Evolutionary conservation across 2,113 vertebrate species (phyloP).

Genomic region (Cynoglossus semilaevis): DNA sequence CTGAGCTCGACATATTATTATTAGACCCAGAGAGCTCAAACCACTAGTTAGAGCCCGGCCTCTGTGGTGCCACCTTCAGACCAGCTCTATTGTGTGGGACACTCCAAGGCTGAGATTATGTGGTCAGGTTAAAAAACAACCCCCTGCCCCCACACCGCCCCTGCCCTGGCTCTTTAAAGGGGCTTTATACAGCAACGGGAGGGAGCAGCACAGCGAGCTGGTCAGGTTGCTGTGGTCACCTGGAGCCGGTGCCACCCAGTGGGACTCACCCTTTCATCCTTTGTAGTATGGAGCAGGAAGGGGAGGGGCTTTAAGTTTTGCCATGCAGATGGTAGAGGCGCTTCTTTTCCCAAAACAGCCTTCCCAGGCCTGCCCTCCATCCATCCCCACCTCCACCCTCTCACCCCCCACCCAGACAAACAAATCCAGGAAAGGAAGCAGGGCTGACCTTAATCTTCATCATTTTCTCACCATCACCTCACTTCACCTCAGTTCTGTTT

Average conservation of each 20-base stretch:
- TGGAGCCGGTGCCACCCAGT: conserved; percentile 73
- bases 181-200: conserved; percentile 60
- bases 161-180: conserved; percentile 48
- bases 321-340: conserved; percentile 72
- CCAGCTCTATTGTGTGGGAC: conserved; percentile 65
- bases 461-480: conserved; percentile 21
- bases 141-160: neutral
- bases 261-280: conserved; percentile 74
- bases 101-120: conserved; percentile 70
- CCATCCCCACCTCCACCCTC: neutral
- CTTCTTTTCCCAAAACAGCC: neutral
- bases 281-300: conserved; percentile 62
- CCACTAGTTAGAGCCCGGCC: conserved; percentile 54
- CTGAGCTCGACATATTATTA: conserved; percentile 56
- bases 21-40: conserved; percentile 39
- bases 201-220: conserved; percentile 53
- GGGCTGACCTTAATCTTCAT: conserved; percentile 31
- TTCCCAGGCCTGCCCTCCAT: neutral
- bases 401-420: neutral
- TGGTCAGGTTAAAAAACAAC: conserved; percentile 64
- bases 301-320: conserved; percentile 44
- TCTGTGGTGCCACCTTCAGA: conserved; percentile 70
- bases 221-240: conserved; percentile 77
- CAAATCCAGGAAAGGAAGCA: conserved; percentile 11
- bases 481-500: neutral